Evolutionary conservation across 1,140 invertebrate genomes (phyloP), one percentile per base, ranked within the genome.

Genomic region (Nixonia krombeini): DNA sequence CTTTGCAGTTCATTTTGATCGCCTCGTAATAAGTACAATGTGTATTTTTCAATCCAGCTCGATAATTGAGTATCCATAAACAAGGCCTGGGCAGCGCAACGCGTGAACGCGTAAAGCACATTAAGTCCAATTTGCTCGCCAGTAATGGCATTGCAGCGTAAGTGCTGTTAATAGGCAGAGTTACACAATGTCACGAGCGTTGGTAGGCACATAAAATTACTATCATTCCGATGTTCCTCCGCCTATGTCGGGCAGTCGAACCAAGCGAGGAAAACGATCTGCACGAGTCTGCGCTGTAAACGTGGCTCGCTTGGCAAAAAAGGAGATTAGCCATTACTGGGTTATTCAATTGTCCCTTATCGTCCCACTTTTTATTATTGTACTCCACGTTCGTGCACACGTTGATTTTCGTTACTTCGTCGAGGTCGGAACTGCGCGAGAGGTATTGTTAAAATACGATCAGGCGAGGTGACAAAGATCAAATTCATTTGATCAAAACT

Each of bases 111-210:
- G 47, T 62, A 29, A 10, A 47, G 37, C 56, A n/a, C n/a, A 68
- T 62, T 62, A 57, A 42, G 42, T 62, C 57, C 57, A 68, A 68
- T 62, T 68, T 62, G 42, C 47, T 57, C 9, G 10, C 33, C 51
- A 52, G 41, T 68, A 62, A 68, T 62, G 65, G 57, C 65, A 68
- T 58, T 62, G 65, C 38, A 58, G 28, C 53, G 40, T 57, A 68
- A 68, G 47, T 42, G 29, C 31, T 45, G 40, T 52, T 62, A 68
- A 62, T 68, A 45, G 47, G 17, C 46, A 13, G 8, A 18, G 42
- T 68, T 68, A 62, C 57, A 55, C 57, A 62, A 61, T 62, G 47
- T 47, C 62, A 33, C 31, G 10, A 33, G 31, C 31, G 31, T 33
- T 33, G 31, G 15, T 44, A 33, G 49, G 55, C 46, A 35, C 23